These are phyloP conservation scores for Orussus abietinus DNA, from an alignment of 1,140 invertebrate genomes.

Conservation along the genomic window DNA sequence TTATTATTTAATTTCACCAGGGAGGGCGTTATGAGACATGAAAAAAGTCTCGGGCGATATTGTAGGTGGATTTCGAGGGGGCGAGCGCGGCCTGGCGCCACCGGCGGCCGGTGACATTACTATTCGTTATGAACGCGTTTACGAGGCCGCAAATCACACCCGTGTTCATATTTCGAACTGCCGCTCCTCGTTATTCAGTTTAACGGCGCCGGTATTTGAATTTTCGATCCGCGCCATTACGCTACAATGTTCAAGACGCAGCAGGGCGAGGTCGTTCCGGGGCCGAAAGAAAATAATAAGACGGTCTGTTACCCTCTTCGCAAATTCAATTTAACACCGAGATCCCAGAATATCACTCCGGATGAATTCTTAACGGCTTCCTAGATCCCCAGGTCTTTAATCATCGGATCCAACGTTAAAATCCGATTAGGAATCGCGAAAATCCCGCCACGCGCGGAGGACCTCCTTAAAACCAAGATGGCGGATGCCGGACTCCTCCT, in stretches of 20 bases:
- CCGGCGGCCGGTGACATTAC: slow-evolving; percentile 50
- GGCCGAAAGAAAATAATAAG: too few species aligned
- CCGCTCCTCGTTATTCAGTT: slow-evolving; percentile 53
- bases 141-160: slow-evolving; percentile 55
- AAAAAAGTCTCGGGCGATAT: slow-evolving; percentile 49
- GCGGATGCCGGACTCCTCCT: too few species aligned
- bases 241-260: slow-evolving; percentile 24
- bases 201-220: slow-evolving; percentile 53
- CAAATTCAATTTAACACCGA: too few species aligned
- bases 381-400: too few species aligned
- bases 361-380: too few species aligned
- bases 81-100: slow-evolving; percentile 22
- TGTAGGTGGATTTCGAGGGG: slow-evolving; percentile 49
- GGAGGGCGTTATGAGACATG: slow-evolving; percentile 47
- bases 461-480: too few species aligned
- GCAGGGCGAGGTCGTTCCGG: too few species aligned
- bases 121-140: slow-evolving; percentile 56
- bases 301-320: too few species aligned
- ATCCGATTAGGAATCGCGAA: too few species aligned
- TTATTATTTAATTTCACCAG: slow-evolving; percentile 54
- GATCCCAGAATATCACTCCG: too few species aligned
- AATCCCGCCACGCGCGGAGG: too few species aligned
- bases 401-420: too few species aligned
- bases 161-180: slow-evolving; percentile 54
- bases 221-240: slow-evolving; percentile 42